These are phyloP conservation scores for Autographa gamma DNA, from an alignment of 2,888 invertebrate species.

Conservation along the genomic window DNA sequence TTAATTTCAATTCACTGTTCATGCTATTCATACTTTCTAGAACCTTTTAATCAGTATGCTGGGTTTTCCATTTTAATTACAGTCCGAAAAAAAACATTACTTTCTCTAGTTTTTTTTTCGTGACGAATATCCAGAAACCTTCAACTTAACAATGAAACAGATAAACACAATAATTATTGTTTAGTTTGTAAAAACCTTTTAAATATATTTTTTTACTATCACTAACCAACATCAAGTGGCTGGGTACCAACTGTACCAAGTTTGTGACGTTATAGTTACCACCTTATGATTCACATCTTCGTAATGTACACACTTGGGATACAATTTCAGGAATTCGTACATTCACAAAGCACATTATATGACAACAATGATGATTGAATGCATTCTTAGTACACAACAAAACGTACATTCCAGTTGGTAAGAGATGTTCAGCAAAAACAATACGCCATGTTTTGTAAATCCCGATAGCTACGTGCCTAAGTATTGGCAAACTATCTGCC, in stretches of 20 bases:
- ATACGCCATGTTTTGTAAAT: conserved; percentile 31
- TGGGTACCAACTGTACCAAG: background rate
- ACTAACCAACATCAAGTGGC: background rate
- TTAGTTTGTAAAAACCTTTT: too few relatives aligned
- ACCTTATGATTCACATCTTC: background rate
- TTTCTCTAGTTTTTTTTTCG: too few relatives aligned
- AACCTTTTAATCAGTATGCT: background rate
- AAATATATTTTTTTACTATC: too few relatives aligned
- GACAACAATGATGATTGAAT: background rate
- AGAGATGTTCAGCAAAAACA: conserved; percentile 33
- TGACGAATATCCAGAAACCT: too few relatives aligned
- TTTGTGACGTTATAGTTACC: background rate
- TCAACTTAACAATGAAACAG: too few relatives aligned
- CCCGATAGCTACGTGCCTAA: conserved; percentile 26
- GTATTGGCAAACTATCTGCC: conserved; percentile 39
- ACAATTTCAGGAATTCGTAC: background rate
- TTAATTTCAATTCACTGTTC: conserved; percentile 30
- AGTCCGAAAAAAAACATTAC: too few relatives aligned
- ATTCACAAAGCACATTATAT: background rate
- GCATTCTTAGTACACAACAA: background rate
- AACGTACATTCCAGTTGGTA: conserved; percentile 22
- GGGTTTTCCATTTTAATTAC: too few relatives aligned
- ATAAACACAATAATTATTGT: too few relatives aligned
- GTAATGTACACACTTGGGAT: background rate
- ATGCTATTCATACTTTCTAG: background rate